Evolutionary conservation across 2,113 vertebrate genomes (phyloP), one percentile per base, ranked within the genome.

Genomic region (Cranoglanis bouderius): DNA sequence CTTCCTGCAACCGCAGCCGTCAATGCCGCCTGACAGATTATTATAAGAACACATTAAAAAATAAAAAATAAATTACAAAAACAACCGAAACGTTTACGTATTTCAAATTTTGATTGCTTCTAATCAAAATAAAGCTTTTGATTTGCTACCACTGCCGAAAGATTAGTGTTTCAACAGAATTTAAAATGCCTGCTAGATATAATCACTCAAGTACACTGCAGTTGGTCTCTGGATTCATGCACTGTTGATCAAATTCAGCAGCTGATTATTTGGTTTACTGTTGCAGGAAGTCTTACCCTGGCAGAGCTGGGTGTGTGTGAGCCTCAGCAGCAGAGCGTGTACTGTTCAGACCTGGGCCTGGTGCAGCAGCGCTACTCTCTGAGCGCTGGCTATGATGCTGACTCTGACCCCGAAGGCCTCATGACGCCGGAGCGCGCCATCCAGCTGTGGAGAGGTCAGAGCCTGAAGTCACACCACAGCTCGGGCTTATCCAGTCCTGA

Each of bases 291-390:
- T 93, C 97, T 97, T 91, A 96, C 96, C 13, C 94, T 98, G 16
- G 96, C 97, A 2, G 97, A 98, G 29, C 95, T 98, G 78, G 97
- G 96, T 51, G 96, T 98, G 91, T 97, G 97, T 77, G 97, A 97
- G 88, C 95, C 96, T 18, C 96, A 96, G 49, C 95, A 96, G 1
- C 95, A 95, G 12, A 95, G 95, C 0, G 95, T 95, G 46, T 97
- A 96, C 92, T 96, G 96, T 88, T 96, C 97, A 0, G 96, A 97
- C 91, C 95, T 97, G 82, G 96, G 96, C 43, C 96, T 97, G n/a
- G 95, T 97, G 0, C 96, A 95, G 84, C 96, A 96, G 85, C 96
- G 96, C 90, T 97, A 96, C 43, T 95, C 96, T 57, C 90, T 96
- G 90, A 96, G 95, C 93, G 90, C 95, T 0, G 96, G 95, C n/a